A percentile compares a stretch with the other conserved stretches of the same genome.
Conservation (phyloP, 2,888 invertebrate species). For the Tiliacea aurago region DNA sequence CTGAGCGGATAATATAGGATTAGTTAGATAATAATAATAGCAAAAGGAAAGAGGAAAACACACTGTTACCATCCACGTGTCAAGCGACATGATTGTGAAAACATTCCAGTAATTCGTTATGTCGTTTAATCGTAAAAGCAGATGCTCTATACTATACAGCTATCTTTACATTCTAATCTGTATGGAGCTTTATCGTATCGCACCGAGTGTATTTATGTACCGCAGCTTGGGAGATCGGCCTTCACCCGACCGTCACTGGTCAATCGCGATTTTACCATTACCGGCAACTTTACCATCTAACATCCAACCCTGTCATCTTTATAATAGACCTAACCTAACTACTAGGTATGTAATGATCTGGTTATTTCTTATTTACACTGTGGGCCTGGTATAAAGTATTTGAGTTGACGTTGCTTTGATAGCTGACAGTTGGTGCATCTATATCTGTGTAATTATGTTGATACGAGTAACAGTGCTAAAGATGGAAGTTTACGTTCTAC, state of each 20-base stretch:
- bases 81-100: slow-evolving; percentile 15
- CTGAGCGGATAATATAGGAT: not conserved
- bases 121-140: slow-evolving; percentile 25
- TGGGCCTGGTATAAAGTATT: slow-evolving; percentile 6
- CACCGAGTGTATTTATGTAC: slow-evolving; percentile 62
- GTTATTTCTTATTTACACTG: not conserved
- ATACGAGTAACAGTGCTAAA: not conserved
- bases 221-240: slow-evolving; percentile 70
- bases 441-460: not conserved
- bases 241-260: slow-evolving; percentile 73
- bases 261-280: slow-evolving; percentile 76
- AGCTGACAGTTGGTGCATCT: not conserved
- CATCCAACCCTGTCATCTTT: slow-evolving; percentile 59
- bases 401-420: not conserved
- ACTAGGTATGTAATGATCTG: slow-evolving; percentile 13
- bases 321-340: slow-evolving; percentile 33
- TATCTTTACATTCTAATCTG: slow-evolving; percentile 27
- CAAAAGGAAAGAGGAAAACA: slow-evolving; percentile 27
- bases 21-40: slow-evolving; percentile 2
- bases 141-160: not conserved
- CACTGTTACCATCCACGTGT: not conserved
- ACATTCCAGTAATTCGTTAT: slow-evolving; percentile 15
- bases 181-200: slow-evolving; percentile 33
- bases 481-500: not conserved
- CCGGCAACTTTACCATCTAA: slow-evolving; percentile 63